phyloP scores from a whole-genome alignment of 1,140 invertebrate species.

The Drosophila ananassae region DNA sequence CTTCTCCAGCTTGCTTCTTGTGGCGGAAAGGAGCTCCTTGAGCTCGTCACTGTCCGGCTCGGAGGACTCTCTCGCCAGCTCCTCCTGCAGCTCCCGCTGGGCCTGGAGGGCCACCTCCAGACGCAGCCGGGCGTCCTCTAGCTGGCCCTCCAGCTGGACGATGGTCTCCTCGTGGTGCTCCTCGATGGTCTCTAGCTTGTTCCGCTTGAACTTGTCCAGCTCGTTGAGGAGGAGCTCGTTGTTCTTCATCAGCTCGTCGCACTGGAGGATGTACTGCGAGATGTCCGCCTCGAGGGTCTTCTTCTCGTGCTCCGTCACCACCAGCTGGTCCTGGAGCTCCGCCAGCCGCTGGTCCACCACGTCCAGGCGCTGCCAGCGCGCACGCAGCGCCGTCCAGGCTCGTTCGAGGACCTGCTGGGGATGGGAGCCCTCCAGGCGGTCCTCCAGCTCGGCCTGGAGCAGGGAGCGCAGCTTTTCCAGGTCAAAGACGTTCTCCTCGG shows the following conservation, averaged over 20 bases:
- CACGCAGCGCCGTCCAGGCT: constrained; percentile 74
- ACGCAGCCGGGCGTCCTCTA: constrained; percentile 85
- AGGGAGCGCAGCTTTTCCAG: constrained; percentile 69
- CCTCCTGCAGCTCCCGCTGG: constrained; percentile 12
- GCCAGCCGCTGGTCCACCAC: constrained; percentile 77
- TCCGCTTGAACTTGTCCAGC: constrained; percentile 86
- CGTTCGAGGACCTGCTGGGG: constrained; percentile 75
- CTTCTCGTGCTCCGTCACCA: constrained; percentile 84
- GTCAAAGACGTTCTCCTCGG: constrained; percentile 68
- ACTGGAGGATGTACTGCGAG: constrained; percentile 87
- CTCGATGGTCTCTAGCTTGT: constrained; percentile 87
- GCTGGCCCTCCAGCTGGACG: constrained; percentile 86
- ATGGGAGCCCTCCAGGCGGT: constrained; percentile 41
- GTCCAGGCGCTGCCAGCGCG: constrained; percentile 73
- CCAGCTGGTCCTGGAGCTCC: constrained; percentile 68
- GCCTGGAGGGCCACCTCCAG: constrained; percentile 82
- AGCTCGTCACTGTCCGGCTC: constrained; percentile 8
- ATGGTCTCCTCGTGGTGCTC: constrained; percentile 88
- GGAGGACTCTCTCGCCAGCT: constrained; percentile 9
- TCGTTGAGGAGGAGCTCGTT: constrained; percentile 88
- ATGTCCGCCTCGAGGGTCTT: constrained; percentile 86
- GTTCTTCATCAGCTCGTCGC: constrained; percentile 87
- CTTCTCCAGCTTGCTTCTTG: background rate
- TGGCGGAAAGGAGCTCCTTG: constrained; percentile 12
- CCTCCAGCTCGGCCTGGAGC: constrained; percentile 56